Conservation (phyloP, 2,113 vertebrate genomes). For the Cervus canadensis region DNA sequence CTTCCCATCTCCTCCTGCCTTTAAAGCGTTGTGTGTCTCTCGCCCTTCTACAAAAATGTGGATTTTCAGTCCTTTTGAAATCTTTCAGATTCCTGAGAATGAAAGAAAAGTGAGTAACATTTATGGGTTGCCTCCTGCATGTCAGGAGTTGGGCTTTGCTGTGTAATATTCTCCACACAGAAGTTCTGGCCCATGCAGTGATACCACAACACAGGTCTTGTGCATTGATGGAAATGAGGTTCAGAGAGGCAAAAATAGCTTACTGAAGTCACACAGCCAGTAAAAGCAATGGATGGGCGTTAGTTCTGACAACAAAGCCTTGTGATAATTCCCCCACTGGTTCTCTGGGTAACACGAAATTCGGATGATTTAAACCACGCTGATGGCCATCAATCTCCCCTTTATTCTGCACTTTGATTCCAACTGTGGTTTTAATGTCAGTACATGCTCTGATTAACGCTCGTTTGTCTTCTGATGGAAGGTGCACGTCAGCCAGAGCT, state of each 20-base stretch:
- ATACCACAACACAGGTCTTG: fast-evolving
- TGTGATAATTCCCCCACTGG: fast-evolving
- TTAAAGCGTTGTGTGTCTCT: not conserved
- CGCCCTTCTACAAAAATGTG: not conserved
- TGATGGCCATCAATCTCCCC: not conserved
- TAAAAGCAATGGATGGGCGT: not conserved
- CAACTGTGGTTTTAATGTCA: not conserved
- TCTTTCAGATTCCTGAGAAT: constrained; percentile 43
- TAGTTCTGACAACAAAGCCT: not conserved
- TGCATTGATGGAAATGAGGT: not conserved
- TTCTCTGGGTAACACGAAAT: not conserved
- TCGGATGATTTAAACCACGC: not conserved
- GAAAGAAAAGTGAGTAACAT: not conserved
- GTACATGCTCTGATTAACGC: not conserved
- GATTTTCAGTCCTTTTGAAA: constrained; percentile 41
- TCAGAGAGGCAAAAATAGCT: not conserved
- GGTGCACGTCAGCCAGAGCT: not conserved
- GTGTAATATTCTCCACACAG: not conserved
- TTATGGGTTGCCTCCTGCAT: not conserved
- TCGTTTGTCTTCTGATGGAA: not conserved
- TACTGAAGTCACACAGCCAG: not conserved
- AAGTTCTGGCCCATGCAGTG: not conserved
- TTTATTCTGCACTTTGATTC: not conserved
- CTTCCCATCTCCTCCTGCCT: not conserved
- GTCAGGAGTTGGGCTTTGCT: not conserved